phyloP scores from a whole-genome alignment of 2,113 vertebrate genomes.

The Oxygymnocypris stewartii region DNA sequence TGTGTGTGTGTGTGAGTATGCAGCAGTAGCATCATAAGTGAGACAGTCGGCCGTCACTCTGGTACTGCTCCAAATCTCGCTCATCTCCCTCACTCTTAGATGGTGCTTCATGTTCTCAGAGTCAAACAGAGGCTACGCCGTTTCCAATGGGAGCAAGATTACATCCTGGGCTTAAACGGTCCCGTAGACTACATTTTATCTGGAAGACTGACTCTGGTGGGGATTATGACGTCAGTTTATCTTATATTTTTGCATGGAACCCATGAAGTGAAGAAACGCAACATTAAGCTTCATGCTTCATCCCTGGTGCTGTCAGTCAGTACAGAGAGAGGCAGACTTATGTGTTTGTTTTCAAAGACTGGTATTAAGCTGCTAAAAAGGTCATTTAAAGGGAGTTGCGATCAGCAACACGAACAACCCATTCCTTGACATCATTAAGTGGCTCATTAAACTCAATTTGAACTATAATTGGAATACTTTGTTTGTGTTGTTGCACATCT shows the following conservation, averaged over 20 bases:
- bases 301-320: background rate
- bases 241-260: background rate
- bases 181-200: conserved; percentile 6
- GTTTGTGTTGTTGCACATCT: conserved; percentile 1
- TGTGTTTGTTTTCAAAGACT: conserved; percentile 1
- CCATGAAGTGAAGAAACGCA: conserved; percentile 2
- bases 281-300: background rate
- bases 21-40: background rate
- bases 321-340: background rate
- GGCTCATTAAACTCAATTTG: conserved; percentile 12
- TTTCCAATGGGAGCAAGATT: background rate
- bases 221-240: background rate
- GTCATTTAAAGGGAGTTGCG: background rate
- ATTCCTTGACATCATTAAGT: background rate
- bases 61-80: background rate
- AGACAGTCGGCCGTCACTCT: conserved; percentile 2
- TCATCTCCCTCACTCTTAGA: background rate
- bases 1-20: background rate
- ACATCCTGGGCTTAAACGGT: background rate
- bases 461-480: background rate
- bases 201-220: background rate
- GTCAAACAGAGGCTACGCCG: background rate
- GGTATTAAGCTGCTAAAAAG: background rate
- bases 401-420: conserved; percentile 6
- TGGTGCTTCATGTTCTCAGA: background rate